Evolutionary conservation across 1,140 invertebrate genomes (phyloP), one percentile per base, ranked within the genome.

Genomic region (Oedothorax gibbosus): DNA sequence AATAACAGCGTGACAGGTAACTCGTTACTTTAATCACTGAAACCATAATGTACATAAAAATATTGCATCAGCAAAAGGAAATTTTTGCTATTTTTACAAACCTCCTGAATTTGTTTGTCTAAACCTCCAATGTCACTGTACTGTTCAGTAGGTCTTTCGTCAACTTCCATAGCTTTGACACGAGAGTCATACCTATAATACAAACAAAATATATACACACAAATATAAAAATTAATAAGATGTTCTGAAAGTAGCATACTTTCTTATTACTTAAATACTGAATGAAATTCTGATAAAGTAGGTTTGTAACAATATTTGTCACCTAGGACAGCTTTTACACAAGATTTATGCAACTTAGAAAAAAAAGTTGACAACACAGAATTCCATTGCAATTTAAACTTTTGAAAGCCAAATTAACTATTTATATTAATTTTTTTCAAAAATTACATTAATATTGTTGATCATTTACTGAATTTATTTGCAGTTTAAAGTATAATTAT

Each of bases 151-250:
- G 99, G 99, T 87, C 98, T 93, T 90, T 99, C 98, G 91, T 99
- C 98, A 0, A 99, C 99, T 91, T 99, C 98, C 99, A 99, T 99
- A 85, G 98, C 98, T 90, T 99, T 99, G 0, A 99, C 99, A 87
- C 99, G 92, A 0, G 98, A 98, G 90, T 99, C 99, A 89, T 99
- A 83, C 50, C 81, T 83, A 66, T 11, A 18, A 49, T 7, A 57
- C 7, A 56, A 57, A 91, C 85, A 56, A 73, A 12, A 18, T 20
- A 65, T 64, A 18, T 18, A 72, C 8, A 64, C 7, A 15, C 51
- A 72, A 2, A 1, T n/a, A n/a, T n/a, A 64, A 20, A 64, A n/a
- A 64, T 18, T 66, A 18, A 66, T 14, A 6, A 66, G 49, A 35
- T 35, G 35, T 35, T 35, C 35, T 5, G 35, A 35, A 35, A 35